phyloP scores from a whole-genome alignment of 2,797 vertebrate genomes.

The Poecile montanus region DNA sequence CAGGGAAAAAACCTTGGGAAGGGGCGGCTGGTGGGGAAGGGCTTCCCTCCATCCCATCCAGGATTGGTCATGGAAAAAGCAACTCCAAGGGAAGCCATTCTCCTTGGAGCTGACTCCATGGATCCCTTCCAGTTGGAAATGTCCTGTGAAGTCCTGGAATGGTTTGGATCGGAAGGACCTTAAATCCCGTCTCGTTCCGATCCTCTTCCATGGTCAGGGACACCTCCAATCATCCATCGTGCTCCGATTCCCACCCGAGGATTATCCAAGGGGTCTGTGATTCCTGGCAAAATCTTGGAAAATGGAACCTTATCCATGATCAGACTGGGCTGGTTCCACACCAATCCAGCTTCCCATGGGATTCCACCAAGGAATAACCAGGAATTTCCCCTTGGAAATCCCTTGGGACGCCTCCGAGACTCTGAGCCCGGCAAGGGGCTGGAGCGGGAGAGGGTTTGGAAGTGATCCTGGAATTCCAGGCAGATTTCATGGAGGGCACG shows the following conservation, averaged over 20 bases:
- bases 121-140: not conserved
- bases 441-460: not conserved
- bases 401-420: not conserved
- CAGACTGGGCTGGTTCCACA: not conserved
- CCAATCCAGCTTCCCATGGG: not conserved
- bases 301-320: accelerated
- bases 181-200: not conserved
- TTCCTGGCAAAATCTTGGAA: not conserved
- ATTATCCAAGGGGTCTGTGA: not conserved
- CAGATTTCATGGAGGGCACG: not conserved
- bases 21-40: not conserved
- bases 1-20: not conserved
- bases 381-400: not conserved
- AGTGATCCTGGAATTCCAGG: not conserved
- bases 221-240: not conserved
- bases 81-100: not conserved
- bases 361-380: not conserved
- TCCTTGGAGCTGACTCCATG: not conserved
- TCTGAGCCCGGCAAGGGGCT: accelerated
- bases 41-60: not conserved
- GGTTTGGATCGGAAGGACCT: not conserved
- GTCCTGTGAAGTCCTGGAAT: not conserved
- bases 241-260: accelerated
- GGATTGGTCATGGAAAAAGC: not conserved
- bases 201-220: not conserved